Base-by-base conservation (phyloP, 2,888 invertebrate species). In the Chrysolina americana region DNA sequence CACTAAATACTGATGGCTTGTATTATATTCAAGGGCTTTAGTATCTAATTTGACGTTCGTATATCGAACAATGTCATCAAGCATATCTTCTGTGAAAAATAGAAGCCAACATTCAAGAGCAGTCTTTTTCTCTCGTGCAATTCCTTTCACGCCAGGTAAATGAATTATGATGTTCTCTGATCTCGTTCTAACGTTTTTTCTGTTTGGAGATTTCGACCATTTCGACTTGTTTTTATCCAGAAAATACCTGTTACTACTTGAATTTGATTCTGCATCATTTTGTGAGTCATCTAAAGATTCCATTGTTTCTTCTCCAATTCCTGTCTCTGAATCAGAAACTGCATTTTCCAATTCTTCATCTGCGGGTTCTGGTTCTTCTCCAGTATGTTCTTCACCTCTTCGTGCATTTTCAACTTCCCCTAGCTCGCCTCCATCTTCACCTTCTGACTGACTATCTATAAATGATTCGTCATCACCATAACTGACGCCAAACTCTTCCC, bases 81-180 rank as follows among this genome's bases (percentile, higher is more conserved):
- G 13, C 48, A 74, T 36, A 28, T 69, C 62, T 62, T 71, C 68
- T 13, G 50, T 41, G 21, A 74, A 62, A 48, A 71, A 74, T 36
- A 74, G 36, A n/a, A 41, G 64, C 74, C 75, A 75, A 65, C 66
- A 64, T n/a, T 72, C 75, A 47, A 70, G 23, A 15, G 68, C 59
- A n/a, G 70, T 68, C 19, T 68, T 65, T 17, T 41, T 47, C 23
- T 41, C n/a, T 62, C 64, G 63, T 17, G 73, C 73, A 28, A 44
- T 19, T 13, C 59, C 65, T 59, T 73, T 75, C 56, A 59, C 65
- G 21, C 72, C 73, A 36, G 69, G 72, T 19, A 70, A 66, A 64
- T 68, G 56, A 28, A n/a, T n/a, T 53, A 75, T 65, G 8, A 66
- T 71, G 48, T 75, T 75, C 17, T 71, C 65, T n/a, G 65, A n/a